A percentile compares a stretch with the other conserved stretches of the same genome.
Evolutionary conservation across 2,113 vertebrate genomes (phyloP).

Genomic region (Aramus guarauna): DNA sequence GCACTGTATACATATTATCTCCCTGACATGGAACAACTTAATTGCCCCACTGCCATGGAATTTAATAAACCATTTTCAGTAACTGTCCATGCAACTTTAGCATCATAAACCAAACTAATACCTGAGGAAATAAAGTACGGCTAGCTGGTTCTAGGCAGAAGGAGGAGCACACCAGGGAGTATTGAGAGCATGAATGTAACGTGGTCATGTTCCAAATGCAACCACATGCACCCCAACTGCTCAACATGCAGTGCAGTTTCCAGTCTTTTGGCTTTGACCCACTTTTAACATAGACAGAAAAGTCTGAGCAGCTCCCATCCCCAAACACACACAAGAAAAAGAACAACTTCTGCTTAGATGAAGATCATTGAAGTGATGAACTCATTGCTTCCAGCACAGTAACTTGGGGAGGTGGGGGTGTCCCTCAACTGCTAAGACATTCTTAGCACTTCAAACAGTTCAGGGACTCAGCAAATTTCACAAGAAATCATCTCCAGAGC

Average conservation of each 20-base stretch:
- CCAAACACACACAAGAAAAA: neutral
- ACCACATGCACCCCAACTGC: neutral
- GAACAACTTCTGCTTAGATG: neutral
- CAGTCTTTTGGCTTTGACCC: neutral
- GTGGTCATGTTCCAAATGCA: neutral
- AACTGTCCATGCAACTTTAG: neutral
- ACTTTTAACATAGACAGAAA: neutral
- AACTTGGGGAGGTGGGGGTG: neutral
- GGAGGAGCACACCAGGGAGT: neutral
- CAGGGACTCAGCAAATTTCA: conserved; percentile 28
- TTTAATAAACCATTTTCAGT: neutral
- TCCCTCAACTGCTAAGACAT: neutral
- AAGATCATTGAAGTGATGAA: neutral
- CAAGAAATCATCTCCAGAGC: neutral
- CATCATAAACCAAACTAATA: neutral
- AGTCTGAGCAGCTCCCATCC: neutral
- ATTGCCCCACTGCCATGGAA: neutral
- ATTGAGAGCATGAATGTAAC: neutral
- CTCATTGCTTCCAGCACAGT: neutral
- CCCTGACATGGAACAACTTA: neutral
- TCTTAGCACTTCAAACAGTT: conserved; percentile 11
- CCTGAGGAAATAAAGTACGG: neutral
- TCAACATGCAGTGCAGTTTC: neutral
- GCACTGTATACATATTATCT: neutral
- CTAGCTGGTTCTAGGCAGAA: neutral